Percentiles rank a stretch among this genome's conserved stretches.
These are phyloP conservation scores for Gadopsis marmoratus DNA, from an alignment of 2,797 vertebrate genomes.

Conservation along the genomic window DNA sequence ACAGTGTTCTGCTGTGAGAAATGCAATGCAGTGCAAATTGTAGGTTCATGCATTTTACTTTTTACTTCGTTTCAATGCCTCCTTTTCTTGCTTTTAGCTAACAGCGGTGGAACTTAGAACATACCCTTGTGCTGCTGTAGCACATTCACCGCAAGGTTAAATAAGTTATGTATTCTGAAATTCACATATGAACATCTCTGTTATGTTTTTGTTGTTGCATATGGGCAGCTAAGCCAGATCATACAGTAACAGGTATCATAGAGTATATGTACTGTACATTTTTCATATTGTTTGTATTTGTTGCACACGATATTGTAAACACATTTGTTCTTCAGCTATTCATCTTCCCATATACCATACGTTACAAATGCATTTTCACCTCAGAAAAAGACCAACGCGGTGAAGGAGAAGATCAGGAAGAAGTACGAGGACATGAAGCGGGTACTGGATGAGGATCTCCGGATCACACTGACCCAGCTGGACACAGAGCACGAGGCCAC, in stretches of 20 bases:
- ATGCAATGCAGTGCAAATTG: neutral
- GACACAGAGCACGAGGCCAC: constrained; percentile 70
- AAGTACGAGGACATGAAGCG: constrained; percentile 78
- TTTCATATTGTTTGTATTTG: neutral
- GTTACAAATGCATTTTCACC: neutral
- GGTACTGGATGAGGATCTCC: constrained; percentile 77
- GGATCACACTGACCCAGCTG: constrained; percentile 75
- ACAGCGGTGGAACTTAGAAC: constrained; percentile 8
- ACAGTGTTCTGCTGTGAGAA: neutral
- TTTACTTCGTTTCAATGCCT: neutral
- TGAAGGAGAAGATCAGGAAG: constrained; percentile 75
- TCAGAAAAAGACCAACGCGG: constrained; percentile 67
- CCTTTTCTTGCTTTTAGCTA: neutral
- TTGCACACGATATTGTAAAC: neutral
- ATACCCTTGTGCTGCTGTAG: constrained; percentile 22
- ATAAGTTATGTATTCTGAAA: constrained; percentile 30
- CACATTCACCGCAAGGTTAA: constrained; percentile 43
- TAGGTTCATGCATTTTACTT: neutral
- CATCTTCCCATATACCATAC: neutral
- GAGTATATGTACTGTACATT: neutral
- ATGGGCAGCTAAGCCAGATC: neutral
- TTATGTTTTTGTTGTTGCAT: neutral
- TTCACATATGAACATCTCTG: constrained; percentile 1
- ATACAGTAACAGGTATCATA: neutral
- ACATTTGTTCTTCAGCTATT: neutral